These are phyloP conservation scores for Metacarcinus magister DNA, from an alignment of 2,888 invertebrate species.

Conservation along the genomic window DNA sequence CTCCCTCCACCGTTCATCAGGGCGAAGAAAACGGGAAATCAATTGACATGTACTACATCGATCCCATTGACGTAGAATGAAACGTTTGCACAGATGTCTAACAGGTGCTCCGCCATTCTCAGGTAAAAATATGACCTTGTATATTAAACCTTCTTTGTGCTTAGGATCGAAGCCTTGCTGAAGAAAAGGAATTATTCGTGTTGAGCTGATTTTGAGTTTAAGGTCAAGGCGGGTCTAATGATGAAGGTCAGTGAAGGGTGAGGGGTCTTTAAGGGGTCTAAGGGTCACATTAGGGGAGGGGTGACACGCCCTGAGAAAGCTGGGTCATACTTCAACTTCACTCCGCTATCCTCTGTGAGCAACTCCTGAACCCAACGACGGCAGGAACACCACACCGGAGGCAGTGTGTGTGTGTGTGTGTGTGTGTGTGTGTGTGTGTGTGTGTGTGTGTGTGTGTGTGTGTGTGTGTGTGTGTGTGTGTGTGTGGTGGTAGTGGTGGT, in stretches of 20 bases:
- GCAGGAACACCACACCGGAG: background rate
- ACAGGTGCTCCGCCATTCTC: background rate
- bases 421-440: conserved; percentile 58
- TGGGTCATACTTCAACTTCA: conserved; percentile 74
- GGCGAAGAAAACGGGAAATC: conserved; percentile 40
- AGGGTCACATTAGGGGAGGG: conserved; percentile 8
- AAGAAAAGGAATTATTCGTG: too few relatives aligned
- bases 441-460: conserved; percentile 36
- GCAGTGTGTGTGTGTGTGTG: conserved; percentile 40
- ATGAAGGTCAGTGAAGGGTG: background rate
- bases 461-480: background rate
- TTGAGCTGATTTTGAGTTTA: background rate
- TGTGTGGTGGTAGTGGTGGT: background rate
- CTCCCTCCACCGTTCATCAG: background rate
- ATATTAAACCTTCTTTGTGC: background rate
- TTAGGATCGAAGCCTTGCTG: background rate
- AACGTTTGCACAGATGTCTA: background rate
- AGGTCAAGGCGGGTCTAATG: background rate
- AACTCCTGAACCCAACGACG: conserved; percentile 8
- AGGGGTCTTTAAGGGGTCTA: background rate
- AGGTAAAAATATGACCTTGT: background rate
- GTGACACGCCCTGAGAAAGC: conserved; percentile 62
- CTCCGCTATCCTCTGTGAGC: conserved; percentile 69
- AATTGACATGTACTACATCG: conserved; percentile 1
- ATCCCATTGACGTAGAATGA: background rate